phyloP scores from a whole-genome alignment of 2,113 vertebrate species.

The Pyxicephalus adspersus region DNA sequence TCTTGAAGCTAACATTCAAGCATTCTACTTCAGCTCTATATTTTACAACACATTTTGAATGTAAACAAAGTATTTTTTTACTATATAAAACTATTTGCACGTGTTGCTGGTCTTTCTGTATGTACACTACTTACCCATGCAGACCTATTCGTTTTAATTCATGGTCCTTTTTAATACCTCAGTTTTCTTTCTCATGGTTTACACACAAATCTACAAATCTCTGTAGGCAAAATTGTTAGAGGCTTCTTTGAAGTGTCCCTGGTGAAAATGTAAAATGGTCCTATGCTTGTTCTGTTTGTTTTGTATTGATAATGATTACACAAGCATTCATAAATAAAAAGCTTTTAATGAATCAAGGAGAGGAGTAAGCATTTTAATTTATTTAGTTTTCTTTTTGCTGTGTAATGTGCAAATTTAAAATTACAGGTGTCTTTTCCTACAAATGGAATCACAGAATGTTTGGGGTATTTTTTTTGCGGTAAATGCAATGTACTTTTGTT shows the following conservation, averaged over 20 bases:
- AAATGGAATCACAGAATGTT: no score
- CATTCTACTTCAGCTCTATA: no score
- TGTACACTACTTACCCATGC: no score
- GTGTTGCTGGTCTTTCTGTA: no score
- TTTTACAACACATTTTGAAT: no score
- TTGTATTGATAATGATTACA: slow-evolving; percentile 57
- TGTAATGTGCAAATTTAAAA: neutral
- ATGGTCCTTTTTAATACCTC: slow-evolving; percentile 55
- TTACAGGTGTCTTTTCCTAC: slow-evolving; percentile 6
- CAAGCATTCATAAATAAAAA: slow-evolving; percentile 61
- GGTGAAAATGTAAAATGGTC: slow-evolving; percentile 20
- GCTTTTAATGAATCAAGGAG: slow-evolving; percentile 11
- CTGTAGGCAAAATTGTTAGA: slow-evolving; percentile 45
- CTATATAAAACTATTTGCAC: no score
- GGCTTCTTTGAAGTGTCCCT: slow-evolving; percentile 53
- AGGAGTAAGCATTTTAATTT: neutral
- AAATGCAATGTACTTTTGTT: no score
- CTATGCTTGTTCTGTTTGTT: slow-evolving; percentile 59
- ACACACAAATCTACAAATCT: neutral
- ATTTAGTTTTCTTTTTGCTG: neutral
- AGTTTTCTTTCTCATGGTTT: slow-evolving; percentile 58
- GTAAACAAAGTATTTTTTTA: no score
- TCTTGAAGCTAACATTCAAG: no score
- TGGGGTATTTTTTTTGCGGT: no score
- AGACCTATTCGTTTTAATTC: slow-evolving; percentile 13